A percentile compares a stretch with the other conserved stretches of the same genome.
These are phyloP conservation scores for Acleris laterana DNA, from an alignment of 2,888 invertebrate genomes.

Conservation along the genomic window DNA sequence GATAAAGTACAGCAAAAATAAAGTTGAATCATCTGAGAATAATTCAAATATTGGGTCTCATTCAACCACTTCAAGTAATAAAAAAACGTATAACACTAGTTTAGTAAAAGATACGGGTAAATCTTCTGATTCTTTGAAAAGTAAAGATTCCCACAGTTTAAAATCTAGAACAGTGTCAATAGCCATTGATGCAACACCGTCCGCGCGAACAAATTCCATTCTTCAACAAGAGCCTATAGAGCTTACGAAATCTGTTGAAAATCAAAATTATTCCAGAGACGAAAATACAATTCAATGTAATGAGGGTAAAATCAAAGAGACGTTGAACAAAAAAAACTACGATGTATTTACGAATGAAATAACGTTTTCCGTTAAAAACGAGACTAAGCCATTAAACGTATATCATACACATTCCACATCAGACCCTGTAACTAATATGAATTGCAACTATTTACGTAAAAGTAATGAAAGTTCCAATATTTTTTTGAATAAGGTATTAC, in stretches of 20 bases:
- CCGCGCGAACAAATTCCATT: slow-evolving; percentile 88
- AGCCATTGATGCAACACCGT: slow-evolving; percentile 91
- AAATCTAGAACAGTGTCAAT: slow-evolving; percentile 89
- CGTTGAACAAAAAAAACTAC: slow-evolving; percentile 37
- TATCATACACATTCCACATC: slow-evolving; percentile 87
- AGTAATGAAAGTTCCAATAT: slow-evolving; percentile 58
- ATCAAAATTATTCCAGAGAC: slow-evolving; percentile 63
- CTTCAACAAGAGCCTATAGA: slow-evolving; percentile 91
- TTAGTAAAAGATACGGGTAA: slow-evolving; percentile 59
- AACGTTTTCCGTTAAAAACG: slow-evolving; percentile 59
- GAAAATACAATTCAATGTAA: slow-evolving; percentile 61
- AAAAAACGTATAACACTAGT: slow-evolving; percentile 56
- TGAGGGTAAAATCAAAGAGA: slow-evolving; percentile 16
- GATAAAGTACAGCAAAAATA: slow-evolving; percentile 55
- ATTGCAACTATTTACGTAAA: slow-evolving; percentile 68
- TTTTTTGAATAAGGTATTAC: slow-evolving; percentile 64
- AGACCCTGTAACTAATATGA: slow-evolving; percentile 87
- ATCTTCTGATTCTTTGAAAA: slow-evolving; percentile 76
- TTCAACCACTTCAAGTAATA: slow-evolving; percentile 70
- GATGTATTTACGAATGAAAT: slow-evolving; percentile 68
- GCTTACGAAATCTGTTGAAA: slow-evolving; percentile 86
- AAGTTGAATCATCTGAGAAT: slow-evolving; percentile 69
- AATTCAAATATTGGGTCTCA: slow-evolving; percentile 77
- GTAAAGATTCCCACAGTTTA: slow-evolving; percentile 68
- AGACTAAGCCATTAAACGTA: slow-evolving; percentile 75